phyloP scores from a whole-genome alignment of 2,888 invertebrate species.

The Ornithoptera alexandrae region DNA sequence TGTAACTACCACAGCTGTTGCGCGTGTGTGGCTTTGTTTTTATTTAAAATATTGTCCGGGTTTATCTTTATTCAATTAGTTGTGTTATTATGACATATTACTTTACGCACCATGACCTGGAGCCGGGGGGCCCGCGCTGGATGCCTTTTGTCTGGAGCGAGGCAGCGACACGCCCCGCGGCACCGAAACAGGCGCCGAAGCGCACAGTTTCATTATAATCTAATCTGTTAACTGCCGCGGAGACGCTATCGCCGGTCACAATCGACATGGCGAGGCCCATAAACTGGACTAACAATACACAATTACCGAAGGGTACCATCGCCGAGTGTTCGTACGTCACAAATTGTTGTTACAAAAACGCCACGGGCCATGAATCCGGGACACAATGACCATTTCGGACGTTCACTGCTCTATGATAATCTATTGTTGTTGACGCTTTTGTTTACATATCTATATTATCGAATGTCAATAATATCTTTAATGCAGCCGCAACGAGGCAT shows the following conservation, averaged over 20 bases:
- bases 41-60: too few relatives aligned
- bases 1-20: too few relatives aligned
- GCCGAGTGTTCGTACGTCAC: slow-evolving; percentile 33
- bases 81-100: slow-evolving; percentile 16
- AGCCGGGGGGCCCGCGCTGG: background rate
- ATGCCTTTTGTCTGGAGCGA: slow-evolving; percentile 22
- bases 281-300: slow-evolving; percentile 37
- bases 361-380: slow-evolving; percentile 43
- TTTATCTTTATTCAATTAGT: background rate
- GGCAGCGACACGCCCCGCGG: slow-evolving; percentile 19
- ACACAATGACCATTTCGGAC: slow-evolving; percentile 38
- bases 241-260: slow-evolving; percentile 21
- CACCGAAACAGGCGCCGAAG: slow-evolving; percentile 11
- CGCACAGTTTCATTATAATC: slow-evolving; percentile 25
- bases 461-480: background rate
- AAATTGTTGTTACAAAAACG: slow-evolving; percentile 30
- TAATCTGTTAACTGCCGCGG: slow-evolving; percentile 26
- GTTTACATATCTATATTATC: background rate
- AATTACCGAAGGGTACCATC: slow-evolving; percentile 39
- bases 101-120: slow-evolving; percentile 16
- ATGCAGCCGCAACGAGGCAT: too few relatives aligned
- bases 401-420: slow-evolving; percentile 19
- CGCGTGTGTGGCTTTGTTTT: too few relatives aligned
- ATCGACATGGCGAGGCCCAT: slow-evolving; percentile 19
- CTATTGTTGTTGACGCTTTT: slow-evolving; percentile 29